phyloP scores from a whole-genome alignment of 2,797 vertebrate genomes.

The Brotula barbata region DNA sequence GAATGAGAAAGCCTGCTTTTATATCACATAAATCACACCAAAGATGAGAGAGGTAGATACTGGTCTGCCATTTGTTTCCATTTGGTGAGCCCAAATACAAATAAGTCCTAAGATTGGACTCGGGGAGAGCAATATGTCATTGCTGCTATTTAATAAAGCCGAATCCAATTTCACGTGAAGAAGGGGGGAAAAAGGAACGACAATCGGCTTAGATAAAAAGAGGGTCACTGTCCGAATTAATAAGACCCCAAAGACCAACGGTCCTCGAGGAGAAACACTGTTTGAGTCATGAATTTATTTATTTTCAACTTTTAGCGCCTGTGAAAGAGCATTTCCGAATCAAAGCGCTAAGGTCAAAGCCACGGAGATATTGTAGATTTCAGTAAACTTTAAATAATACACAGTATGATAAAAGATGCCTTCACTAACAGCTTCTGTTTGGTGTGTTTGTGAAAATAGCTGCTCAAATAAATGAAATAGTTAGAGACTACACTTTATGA shows the following conservation, averaged over 20 bases:
- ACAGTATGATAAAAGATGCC: conserved; percentile 4
- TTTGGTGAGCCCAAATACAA: conserved; percentile 54
- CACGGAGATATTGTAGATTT: neutral
- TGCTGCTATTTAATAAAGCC: conserved; percentile 60
- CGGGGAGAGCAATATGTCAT: conserved; percentile 44
- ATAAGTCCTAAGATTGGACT: conserved; percentile 49
- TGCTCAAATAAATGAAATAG: neutral
- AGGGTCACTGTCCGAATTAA: conserved; percentile 14
- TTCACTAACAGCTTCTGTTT: conserved; percentile 3
- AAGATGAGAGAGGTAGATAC: conserved; percentile 36
- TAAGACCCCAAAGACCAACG: conserved; percentile 10
- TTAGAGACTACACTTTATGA: neutral
- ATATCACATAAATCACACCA: conserved; percentile 50
- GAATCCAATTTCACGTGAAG: conserved; percentile 16
- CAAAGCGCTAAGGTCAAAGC: neutral
- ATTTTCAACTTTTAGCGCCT: conserved; percentile 12
- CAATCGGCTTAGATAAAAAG: conserved; percentile 8
- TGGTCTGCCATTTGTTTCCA: conserved; percentile 52
- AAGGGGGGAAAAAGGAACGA: conserved; percentile 12
- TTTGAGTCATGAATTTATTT: conserved; percentile 23
- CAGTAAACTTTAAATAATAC: neutral
- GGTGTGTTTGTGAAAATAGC: conserved; percentile 1
- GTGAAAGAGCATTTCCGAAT: conserved; percentile 36
- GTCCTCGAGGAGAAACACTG: conserved; percentile 1
- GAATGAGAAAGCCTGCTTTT: conserved; percentile 52